These are phyloP conservation scores for Rutpela maculata DNA, from an alignment of 2,888 invertebrate genomes.

Conservation along the genomic window DNA sequence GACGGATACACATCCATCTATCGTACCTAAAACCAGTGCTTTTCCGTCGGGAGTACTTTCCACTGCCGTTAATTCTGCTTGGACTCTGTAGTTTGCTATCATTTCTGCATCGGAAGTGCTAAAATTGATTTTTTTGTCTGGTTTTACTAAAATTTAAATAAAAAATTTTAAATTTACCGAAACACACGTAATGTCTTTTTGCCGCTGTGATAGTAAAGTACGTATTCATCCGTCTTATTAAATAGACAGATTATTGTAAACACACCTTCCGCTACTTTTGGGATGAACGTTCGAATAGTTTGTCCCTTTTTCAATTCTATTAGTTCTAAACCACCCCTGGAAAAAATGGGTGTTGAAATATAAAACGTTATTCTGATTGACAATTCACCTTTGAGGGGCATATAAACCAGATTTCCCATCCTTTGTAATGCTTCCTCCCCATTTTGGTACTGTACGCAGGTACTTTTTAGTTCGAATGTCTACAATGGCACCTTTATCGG, in stretches of 20 bases:
- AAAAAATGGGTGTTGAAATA: slow-evolving; percentile 49
- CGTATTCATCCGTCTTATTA: slow-evolving; percentile 95
- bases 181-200: slow-evolving; percentile 95
- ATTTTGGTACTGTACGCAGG: slow-evolving; percentile 90
- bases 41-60: slow-evolving; percentile 90
- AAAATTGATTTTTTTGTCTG: slow-evolving; percentile 48
- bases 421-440: slow-evolving; percentile 92
- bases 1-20: slow-evolving; percentile 96
- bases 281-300: slow-evolving; percentile 92
- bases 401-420: slow-evolving; percentile 94
- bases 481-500: slow-evolving; percentile 92
- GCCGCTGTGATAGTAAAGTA: slow-evolving; percentile 97
- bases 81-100: slow-evolving; percentile 94
- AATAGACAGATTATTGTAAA: slow-evolving; percentile 97
- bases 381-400: slow-evolving; percentile 84
- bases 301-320: slow-evolving; percentile 93
- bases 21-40: slow-evolving; percentile 90
- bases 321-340: slow-evolving; percentile 93
- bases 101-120: slow-evolving; percentile 91
- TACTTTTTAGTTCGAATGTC: slow-evolving; percentile 93
- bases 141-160: neutral
- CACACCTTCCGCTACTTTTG: slow-evolving; percentile 96
- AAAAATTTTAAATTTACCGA: slow-evolving; percentile 75
- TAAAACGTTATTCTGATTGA: neutral
- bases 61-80: slow-evolving; percentile 91